A percentile compares a stretch with the other conserved stretches of the same genome.
phyloP scores from a whole-genome alignment of 2,797 vertebrate species.

The Psittacula derbiana region DNA sequence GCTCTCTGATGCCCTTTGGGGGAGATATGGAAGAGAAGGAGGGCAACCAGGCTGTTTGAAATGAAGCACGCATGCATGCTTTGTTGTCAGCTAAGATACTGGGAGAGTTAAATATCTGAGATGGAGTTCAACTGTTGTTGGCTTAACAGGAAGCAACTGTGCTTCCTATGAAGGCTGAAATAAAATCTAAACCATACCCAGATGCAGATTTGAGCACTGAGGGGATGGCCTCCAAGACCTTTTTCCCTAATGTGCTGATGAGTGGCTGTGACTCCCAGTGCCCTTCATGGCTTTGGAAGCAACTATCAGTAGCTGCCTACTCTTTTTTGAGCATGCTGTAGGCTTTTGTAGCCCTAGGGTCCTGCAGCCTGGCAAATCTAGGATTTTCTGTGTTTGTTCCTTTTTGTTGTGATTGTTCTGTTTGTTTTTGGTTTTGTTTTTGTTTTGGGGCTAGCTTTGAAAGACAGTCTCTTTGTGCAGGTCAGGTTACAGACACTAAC shows the following conservation, averaged over 20 bases:
- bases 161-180: slow-evolving; percentile 49
- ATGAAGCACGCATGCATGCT: not conserved
- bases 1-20: not conserved
- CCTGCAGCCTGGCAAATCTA: not conserved
- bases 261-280: not conserved
- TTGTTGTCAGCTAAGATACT: not conserved
- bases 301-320: not conserved
- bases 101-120: slow-evolving; percentile 19
- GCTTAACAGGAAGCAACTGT: slow-evolving; percentile 62
- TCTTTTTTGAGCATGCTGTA: not conserved
- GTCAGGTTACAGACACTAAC: not conserved
- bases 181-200: slow-evolving; percentile 60
- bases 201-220: not conserved
- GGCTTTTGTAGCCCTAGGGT: not conserved
- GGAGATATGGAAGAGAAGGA: not conserved
- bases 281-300: not conserved
- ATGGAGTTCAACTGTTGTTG: slow-evolving; percentile 9
- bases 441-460: not conserved
- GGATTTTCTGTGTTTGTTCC: not conserved
- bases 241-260: not conserved
- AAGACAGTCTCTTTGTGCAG: not conserved
- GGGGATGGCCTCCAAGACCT: not conserved
- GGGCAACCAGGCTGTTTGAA: slow-evolving; percentile 9
- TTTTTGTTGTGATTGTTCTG: no score
- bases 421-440: not conserved